Percentiles rank a stretch among this genome's conserved stretches.
Evolutionary conservation across 2,797 vertebrate genomes (phyloP).

Genomic region (Etheostoma perlongum): DNA sequence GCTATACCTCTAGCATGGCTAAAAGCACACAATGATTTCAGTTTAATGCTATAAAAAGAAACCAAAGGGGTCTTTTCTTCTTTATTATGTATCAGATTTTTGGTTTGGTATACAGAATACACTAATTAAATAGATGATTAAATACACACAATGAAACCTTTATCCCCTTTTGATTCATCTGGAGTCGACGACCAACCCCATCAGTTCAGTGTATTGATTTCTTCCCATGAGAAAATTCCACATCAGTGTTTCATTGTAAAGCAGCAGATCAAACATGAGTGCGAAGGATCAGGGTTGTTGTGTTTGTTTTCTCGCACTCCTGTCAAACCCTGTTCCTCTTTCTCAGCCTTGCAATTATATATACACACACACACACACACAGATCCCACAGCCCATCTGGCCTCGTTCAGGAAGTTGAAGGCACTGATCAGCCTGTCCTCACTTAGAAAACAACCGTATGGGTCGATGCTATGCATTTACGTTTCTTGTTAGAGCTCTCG

Average conservation of each 20-base stretch:
- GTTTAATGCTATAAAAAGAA: too few species aligned
- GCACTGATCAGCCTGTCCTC: too few species aligned
- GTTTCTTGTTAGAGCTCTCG: too few species aligned
- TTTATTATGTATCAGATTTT: neutral
- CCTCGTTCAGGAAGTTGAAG: too few species aligned
- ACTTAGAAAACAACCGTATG: too few species aligned
- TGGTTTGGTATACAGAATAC: too few species aligned
- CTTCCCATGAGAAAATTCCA: conserved; percentile 64
- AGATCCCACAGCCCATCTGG: too few species aligned
- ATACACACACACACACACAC: conserved; percentile 5
- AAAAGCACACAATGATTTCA: too few species aligned
- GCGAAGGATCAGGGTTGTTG: conserved; percentile 31
- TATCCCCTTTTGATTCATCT: neutral
- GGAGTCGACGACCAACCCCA: too few species aligned
- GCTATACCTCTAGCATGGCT: too few species aligned
- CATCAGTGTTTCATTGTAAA: conserved; percentile 38
- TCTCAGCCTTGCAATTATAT: conserved; percentile 36
- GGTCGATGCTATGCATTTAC: too few species aligned
- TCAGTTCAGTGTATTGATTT: conserved; percentile 29
- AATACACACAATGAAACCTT: neutral
- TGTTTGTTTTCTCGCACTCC: conserved; percentile 72
- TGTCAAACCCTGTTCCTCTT: conserved; percentile 70
- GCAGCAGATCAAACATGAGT: conserved; percentile 56
- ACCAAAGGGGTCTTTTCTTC: too few species aligned
- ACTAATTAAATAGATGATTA: neutral